Conservation (phyloP, 2,113 vertebrate species). For the Himantopus leucocephalus region DNA sequence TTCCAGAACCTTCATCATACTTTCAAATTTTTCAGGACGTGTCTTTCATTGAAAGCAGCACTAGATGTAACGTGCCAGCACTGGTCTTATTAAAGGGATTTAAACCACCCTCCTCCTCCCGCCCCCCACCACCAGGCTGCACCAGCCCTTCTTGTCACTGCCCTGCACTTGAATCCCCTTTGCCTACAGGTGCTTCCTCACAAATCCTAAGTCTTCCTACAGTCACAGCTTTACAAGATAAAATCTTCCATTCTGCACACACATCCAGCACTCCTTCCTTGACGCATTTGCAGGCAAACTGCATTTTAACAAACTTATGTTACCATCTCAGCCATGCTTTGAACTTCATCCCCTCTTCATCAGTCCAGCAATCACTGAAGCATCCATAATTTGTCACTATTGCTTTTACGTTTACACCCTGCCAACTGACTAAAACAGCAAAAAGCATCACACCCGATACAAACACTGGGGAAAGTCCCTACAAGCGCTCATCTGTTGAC, state of each 20-base stretch:
- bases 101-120: neutral
- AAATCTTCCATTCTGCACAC: neutral
- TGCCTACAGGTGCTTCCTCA: neutral
- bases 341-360: neutral
- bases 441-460: neutral
- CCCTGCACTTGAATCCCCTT: neutral
- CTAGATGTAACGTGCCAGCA: neutral
- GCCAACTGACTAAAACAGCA: neutral
- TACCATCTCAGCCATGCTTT: neutral
- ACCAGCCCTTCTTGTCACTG: neutral
- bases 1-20: neutral
- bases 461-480: neutral
- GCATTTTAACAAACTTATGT: neutral
- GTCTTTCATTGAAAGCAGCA: neutral
- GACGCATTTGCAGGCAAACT: neutral
- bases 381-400: neutral
- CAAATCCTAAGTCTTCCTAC: neutral
- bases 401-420: neutral
- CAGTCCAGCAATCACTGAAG: neutral
- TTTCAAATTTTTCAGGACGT: neutral
- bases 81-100: neutral
- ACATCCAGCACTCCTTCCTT: neutral
- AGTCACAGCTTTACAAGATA: neutral
- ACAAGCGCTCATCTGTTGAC: neutral
- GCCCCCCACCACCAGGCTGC: rapidly evolving